Evolutionary conservation across 2,888 invertebrate species (phyloP).

Genomic region (Spilosoma lubricipeda): DNA sequence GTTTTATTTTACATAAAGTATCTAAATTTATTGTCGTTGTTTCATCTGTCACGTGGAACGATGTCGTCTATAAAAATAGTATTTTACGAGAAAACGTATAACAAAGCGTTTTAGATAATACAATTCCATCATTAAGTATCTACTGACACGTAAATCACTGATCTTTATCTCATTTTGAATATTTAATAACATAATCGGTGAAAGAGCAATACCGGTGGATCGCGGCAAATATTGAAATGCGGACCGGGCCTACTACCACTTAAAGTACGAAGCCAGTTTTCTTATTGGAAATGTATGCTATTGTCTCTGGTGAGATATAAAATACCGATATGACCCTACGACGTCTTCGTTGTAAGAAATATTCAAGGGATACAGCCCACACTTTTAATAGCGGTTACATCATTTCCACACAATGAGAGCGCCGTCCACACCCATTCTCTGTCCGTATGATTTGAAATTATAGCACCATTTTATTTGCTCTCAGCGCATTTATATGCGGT

Average conservation of each 20-base stretch:
- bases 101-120: slow-evolving; percentile 58
- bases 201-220: slow-evolving; percentile 56
- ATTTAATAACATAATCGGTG: slow-evolving; percentile 64
- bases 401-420: slow-evolving; percentile 87
- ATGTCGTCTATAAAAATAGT: slow-evolving; percentile 65
- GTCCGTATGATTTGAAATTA: slow-evolving; percentile 87
- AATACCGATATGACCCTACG: slow-evolving; percentile 86
- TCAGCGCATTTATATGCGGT: slow-evolving; percentile 85
- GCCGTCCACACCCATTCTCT: slow-evolving; percentile 87
- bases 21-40: slow-evolving; percentile 75
- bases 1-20: slow-evolving; percentile 74
- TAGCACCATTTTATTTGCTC: slow-evolving; percentile 87
- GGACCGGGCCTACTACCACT: slow-evolving; percentile 69
- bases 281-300: slow-evolving; percentile 83
- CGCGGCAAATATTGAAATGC: slow-evolving; percentile 73
- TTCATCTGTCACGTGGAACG: slow-evolving; percentile 69
- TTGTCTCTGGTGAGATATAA: slow-evolving; percentile 85
- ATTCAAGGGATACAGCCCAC: slow-evolving; percentile 86
- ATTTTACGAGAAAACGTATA: slow-evolving; percentile 61
- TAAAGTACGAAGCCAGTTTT: slow-evolving; percentile 78
- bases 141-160: slow-evolving; percentile 55
- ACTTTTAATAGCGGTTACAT: slow-evolving; percentile 87
- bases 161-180: slow-evolving; percentile 52
- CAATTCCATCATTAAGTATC: slow-evolving; percentile 55
- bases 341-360: slow-evolving; percentile 86